Evolutionary conservation across 1,140 invertebrate species (phyloP).

Genomic region (Teleopsis dalmanni): DNA sequence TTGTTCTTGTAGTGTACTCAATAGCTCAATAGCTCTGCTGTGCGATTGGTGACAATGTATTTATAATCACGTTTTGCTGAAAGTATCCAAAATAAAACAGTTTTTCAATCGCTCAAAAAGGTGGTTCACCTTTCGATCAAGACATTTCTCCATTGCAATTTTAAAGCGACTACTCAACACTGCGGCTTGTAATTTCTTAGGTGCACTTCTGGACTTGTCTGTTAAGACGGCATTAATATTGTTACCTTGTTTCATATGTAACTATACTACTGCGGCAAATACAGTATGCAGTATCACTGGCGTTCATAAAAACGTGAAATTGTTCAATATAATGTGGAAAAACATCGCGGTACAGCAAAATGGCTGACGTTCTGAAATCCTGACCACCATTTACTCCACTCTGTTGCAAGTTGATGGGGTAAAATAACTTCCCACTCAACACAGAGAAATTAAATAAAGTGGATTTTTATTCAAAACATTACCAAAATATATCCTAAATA

Average conservation of each 20-base stretch:
- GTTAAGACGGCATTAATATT: conserved; percentile 7
- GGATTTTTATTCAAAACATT: too few relatives aligned
- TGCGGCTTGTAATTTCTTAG: conserved; percentile 25
- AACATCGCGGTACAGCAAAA: conserved; percentile 2
- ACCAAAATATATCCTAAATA: too few relatives aligned
- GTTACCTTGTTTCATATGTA: conserved; percentile 11
- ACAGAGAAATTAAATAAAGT: too few relatives aligned
- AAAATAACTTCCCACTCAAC: too few relatives aligned
- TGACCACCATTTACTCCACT: conserved; percentile 16
- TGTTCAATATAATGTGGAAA: not conserved
- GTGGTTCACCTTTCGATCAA: conserved; percentile 6
- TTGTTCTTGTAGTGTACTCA: conserved; percentile 11
- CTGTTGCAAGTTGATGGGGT: not conserved
- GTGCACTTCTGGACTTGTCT: conserved; percentile 20
- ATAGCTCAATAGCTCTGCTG: conserved; percentile 39
- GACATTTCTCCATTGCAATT: not conserved
- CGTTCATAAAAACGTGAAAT: conserved; percentile 24
- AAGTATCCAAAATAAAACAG: conserved; percentile 25
- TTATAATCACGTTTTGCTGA: conserved; percentile 24
- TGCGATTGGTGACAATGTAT: conserved; percentile 40
- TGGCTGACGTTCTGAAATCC: conserved; percentile 7
- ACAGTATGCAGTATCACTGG: conserved; percentile 26
- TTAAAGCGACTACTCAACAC: conserved; percentile 18
- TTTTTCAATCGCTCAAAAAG: conserved; percentile 35
- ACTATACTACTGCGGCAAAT: conserved; percentile 1